Base-by-base conservation (phyloP, 2,113 vertebrate species). In the Pseudolaguvia tuberculata region DNA sequence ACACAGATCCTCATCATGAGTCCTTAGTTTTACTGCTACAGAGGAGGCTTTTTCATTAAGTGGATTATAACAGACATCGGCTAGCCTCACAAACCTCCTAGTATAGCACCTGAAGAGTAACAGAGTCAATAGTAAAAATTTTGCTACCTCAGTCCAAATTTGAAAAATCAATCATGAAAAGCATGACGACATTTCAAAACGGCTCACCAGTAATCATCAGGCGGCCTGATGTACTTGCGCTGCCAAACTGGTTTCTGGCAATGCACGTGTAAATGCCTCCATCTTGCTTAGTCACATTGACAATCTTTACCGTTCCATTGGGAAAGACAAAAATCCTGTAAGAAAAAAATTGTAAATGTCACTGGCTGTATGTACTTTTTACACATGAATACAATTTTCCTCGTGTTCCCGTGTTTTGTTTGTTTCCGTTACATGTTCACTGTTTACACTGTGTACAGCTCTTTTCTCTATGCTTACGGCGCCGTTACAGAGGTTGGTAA, bases 211-310 rank as follows among this genome's bases (percentile, higher is more conserved):
- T 96, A 51, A 97, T 89, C 5, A 95, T 47, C 77, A 98, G 75
- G 73, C 18, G 91, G 53, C 93, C 94, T 8, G 93, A 90, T 23
- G 91, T 93, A 76, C 84, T 96, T 13, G 94, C 93, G n/a, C 86
- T 86, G 71, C 96, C 96, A 89, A 98, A 98, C 86, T 93, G 93
- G 85, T 98, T 98, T 84, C 91, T 91, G 11, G 95, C 95, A 52
- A 92, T 75, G 78, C 96, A 98, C 0, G 88, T 95, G 82, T 97
- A 98, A 81, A 79, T 91, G 70, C 91, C 95, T 62, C 90, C 88
- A 50, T 98, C 96, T 25, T 39, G 86, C 83, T 90, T 95, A 58
- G 91, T 95, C 71, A 95, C 92, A 0, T 96, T 97, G 79, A 87
- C 73, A 45, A 98, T 92, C 83, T 84, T 91, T 2, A 98, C 86